Percentiles rank a stretch among this genome's conserved stretches.
Evolutionary conservation across 2,113 vertebrate species (phyloP).

Genomic region (Emydura subglobosa): DNA sequence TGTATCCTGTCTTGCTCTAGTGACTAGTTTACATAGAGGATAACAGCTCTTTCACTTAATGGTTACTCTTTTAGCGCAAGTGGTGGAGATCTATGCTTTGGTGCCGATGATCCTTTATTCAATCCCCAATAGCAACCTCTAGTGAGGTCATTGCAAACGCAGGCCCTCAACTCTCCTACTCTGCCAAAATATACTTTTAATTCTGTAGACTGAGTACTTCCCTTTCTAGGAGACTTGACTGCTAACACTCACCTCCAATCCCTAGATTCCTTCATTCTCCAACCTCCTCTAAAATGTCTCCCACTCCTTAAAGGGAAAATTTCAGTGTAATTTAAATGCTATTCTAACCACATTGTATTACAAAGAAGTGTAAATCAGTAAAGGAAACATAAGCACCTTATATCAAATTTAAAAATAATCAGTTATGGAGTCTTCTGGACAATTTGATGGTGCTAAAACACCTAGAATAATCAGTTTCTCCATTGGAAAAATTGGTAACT

Average conservation of each 20-base stretch:
- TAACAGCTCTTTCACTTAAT: background rate
- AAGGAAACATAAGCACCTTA: background rate
- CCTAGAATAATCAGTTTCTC: background rate
- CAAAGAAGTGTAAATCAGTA: background rate
- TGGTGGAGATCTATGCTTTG: background rate
- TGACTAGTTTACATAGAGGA: background rate
- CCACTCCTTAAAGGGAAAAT: background rate
- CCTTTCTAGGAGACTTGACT: background rate
- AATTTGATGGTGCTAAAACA: background rate
- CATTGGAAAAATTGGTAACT: background rate
- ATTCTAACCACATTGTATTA: background rate
- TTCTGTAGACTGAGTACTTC: background rate
- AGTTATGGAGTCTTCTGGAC: background rate
- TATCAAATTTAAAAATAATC: background rate
- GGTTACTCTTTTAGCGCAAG: background rate
- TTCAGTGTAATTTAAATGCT: background rate
- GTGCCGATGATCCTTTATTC: background rate
- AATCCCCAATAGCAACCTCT: background rate
- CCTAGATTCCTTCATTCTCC: background rate
- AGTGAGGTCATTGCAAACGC: background rate
- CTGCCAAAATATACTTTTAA: background rate
- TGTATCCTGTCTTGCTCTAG: background rate
- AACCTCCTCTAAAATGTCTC: background rate
- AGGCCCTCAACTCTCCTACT: background rate
- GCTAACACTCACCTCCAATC: background rate